Percentiles rank a stretch among this genome's conserved stretches.
Conservation (phyloP, 2,888 invertebrate species). For the Polyommatus icarus region DNA sequence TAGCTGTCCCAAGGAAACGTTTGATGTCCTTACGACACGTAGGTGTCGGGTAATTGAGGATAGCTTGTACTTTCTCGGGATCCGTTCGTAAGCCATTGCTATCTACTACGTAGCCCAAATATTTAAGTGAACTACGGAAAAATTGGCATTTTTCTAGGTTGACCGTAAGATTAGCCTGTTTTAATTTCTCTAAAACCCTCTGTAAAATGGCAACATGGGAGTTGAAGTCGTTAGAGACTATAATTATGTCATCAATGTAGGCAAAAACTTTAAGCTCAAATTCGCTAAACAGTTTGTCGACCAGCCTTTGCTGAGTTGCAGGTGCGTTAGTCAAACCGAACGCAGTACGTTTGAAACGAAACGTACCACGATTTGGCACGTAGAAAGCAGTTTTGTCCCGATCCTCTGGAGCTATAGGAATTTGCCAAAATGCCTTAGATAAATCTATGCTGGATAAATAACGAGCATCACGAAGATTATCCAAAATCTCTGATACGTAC, state of each 20-base stretch:
- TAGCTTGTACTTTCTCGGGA: conserved; percentile 37
- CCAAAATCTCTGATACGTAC: conserved; percentile 44
- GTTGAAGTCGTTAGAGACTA: not conserved
- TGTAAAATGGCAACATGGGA: conserved; percentile 31
- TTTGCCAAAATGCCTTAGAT: conserved; percentile 43
- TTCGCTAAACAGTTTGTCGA: conserved; percentile 39
- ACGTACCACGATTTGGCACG: conserved; percentile 40
- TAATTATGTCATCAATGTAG: conserved; percentile 10
- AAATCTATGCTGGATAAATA: conserved; percentile 43
- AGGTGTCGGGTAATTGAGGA: no score
- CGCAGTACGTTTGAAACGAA: conserved; percentile 37
- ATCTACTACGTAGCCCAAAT: conserved; percentile 41
- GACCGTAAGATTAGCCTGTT: conserved; percentile 33
- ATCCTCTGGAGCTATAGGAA: conserved; percentile 35
- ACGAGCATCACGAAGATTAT: conserved; percentile 44
- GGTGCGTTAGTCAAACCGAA: conserved; percentile 45
- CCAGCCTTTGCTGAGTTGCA: conserved; percentile 45
- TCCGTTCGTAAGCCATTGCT: conserved; percentile 41
- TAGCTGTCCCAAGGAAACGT: no score
- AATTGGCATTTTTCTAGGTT: conserved; percentile 42
- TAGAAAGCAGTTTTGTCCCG: conserved; percentile 41
- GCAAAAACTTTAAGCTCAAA: conserved; percentile 33
- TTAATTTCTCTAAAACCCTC: conserved; percentile 37
- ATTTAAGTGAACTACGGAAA: conserved; percentile 39
- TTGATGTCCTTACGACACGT: no score